Percentiles rank a stretch among this genome's conserved stretches.
Conservation (phyloP, 2,113 vertebrate species). For the Colaptes auratus region DNA sequence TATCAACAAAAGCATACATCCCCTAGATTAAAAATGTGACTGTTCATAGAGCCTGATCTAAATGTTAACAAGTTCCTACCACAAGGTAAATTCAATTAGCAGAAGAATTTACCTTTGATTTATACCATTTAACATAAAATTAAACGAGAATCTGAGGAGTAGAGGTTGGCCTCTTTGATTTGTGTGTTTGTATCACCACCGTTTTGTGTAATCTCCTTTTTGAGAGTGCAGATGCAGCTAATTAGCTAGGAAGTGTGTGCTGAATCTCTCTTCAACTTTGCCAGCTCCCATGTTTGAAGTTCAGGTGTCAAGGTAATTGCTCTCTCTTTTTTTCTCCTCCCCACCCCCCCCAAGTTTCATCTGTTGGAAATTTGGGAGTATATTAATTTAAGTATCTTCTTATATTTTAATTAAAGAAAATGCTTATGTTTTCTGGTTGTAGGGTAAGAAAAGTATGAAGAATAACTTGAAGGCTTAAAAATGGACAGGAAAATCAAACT, state of each 20-base stretch:
- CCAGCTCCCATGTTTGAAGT: not conserved
- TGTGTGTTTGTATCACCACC: not conserved
- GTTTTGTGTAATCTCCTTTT: not conserved
- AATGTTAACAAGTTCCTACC: not conserved
- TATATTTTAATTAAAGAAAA: not conserved
- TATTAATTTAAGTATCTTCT: not conserved
- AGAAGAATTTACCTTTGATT: not conserved
- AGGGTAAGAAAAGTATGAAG: not conserved
- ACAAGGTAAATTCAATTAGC: not conserved
- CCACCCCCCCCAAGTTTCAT: not conserved
- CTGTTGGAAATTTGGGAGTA: not conserved
- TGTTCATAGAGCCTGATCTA: not conserved
- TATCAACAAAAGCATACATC: not conserved
- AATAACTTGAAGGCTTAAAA: not conserved
- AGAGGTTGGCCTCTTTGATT: not conserved
- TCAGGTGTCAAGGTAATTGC: not conserved
- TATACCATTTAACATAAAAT: not conserved
- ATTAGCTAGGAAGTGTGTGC: not conserved
- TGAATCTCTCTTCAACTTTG: not conserved
- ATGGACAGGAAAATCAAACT: not conserved
- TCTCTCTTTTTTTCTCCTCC: not conserved
- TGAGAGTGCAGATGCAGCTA: not conserved
- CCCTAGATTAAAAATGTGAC: not conserved
- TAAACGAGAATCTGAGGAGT: not conserved
- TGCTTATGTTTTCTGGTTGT: not conserved